These are phyloP conservation scores for Sipha maydis DNA, from an alignment of 2,888 invertebrate genomes.

Conservation along the genomic window DNA sequence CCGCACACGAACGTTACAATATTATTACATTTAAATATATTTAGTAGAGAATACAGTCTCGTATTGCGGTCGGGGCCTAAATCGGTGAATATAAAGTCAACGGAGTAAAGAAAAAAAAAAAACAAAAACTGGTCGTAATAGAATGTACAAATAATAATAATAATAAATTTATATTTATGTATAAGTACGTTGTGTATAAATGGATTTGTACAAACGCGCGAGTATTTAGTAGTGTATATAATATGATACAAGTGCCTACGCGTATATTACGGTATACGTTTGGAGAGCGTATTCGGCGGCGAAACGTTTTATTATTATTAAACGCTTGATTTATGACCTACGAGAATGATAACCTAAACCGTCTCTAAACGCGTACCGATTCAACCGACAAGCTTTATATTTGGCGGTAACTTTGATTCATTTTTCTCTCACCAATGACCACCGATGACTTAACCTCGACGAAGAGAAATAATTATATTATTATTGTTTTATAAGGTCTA, in stretches of 20 bases:
- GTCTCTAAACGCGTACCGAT: constrained; percentile 19
- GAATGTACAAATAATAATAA: neutral
- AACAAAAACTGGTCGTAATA: neutral
- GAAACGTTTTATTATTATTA: constrained; percentile 33
- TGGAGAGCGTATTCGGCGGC: constrained; percentile 18
- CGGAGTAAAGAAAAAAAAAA: neutral
- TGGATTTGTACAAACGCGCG: neutral
- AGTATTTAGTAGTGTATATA: neutral
- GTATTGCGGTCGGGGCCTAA: neutral
- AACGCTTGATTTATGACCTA: constrained; percentile 42
- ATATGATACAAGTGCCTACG: neutral
- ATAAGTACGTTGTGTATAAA: neutral
- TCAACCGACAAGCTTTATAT: constrained; percentile 25
- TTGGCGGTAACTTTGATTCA: constrained; percentile 12
- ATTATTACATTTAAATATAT: no score
- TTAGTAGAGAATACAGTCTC: neutral
- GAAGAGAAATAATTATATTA: constrained; percentile 28
- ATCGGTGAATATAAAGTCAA: neutral
- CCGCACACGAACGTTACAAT: no score
- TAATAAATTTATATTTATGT: neutral
- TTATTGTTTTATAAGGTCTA: constrained; percentile 21
- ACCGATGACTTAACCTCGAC: neutral
- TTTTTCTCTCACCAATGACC: neutral
- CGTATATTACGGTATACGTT: neutral
- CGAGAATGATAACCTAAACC: constrained; percentile 33